Conservation (phyloP, 2,113 vertebrate genomes). For the Nothoprocta pentlandii region DNA sequence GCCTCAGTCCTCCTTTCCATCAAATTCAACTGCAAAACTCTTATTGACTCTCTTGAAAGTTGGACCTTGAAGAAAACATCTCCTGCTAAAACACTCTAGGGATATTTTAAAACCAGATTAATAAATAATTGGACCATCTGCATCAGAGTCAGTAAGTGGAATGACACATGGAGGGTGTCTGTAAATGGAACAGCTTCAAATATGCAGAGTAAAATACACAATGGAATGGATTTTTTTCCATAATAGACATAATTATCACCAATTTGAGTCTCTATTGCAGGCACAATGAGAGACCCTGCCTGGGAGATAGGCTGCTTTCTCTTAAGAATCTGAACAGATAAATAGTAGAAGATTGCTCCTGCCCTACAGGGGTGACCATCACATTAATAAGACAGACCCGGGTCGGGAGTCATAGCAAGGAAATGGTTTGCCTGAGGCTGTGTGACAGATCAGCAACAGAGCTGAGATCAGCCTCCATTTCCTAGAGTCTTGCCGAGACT, state of each 20-base stretch:
- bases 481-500: not conserved
- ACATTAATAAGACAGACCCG: not conserved
- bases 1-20: not conserved
- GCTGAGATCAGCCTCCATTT: not conserved
- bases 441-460: not conserved
- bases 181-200: slow-evolving; percentile 62
- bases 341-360: slow-evolving; percentile 19
- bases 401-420: not conserved
- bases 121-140: slow-evolving; percentile 71
- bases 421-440: slow-evolving; percentile 22
- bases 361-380: not conserved
- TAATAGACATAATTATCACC: slow-evolving; percentile 49
- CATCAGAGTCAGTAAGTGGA: slow-evolving; percentile 38
- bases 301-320: slow-evolving; percentile 41
- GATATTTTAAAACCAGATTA: slow-evolving; percentile 66
- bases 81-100: slow-evolving; percentile 38
- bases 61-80: slow-evolving; percentile 50
- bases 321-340: slow-evolving; percentile 4
- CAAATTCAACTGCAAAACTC: slow-evolving; percentile 18
- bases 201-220: slow-evolving; percentile 57
- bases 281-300: slow-evolving; percentile 10
- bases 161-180: slow-evolving; percentile 57
- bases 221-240: slow-evolving; percentile 9
- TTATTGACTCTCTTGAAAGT: slow-evolving; percentile 25
- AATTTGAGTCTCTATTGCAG: slow-evolving; percentile 23